Conservation (phyloP, 92 coral and sea anemone species). For the Hydrozoanthus gracilis region DNA sequence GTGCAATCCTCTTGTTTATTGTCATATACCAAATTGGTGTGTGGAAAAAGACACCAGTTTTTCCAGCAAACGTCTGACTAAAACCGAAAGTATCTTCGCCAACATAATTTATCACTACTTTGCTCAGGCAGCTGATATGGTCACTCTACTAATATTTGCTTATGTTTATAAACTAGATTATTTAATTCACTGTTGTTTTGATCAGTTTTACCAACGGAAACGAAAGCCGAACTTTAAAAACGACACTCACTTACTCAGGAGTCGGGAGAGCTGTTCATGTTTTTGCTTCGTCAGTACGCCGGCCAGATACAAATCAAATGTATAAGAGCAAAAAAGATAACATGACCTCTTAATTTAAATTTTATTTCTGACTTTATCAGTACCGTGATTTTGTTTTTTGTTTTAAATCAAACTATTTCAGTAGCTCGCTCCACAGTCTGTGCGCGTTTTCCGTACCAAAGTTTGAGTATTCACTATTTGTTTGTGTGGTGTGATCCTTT, state of each 20-base stretch:
- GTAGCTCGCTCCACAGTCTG: background rate
- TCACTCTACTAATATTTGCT: background rate
- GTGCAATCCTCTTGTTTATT: background rate
- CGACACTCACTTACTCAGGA: background rate
- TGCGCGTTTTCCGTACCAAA: too few relatives aligned
- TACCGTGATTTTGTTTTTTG: background rate
- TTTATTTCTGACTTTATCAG: background rate
- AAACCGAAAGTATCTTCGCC: background rate
- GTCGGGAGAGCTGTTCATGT: background rate
- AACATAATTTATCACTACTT: background rate
- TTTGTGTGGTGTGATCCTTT: too few relatives aligned
- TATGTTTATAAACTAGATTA: background rate
- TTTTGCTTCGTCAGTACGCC: background rate
- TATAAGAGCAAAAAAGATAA: background rate
- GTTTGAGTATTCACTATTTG: too few relatives aligned
- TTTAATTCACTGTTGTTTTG: too few relatives aligned
- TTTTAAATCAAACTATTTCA: background rate
- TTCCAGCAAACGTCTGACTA: background rate
- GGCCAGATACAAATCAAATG: background rate
- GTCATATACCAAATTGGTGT: background rate
- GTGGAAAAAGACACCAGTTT: background rate
- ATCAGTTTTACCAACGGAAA: background rate
- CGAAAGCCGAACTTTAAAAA: background rate
- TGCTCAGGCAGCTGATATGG: background rate
- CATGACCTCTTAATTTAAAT: too few relatives aligned